These are phyloP conservation scores for Sabatieria punctata DNA, from an alignment of 2,888 invertebrate species.

Conservation along the genomic window DNA sequence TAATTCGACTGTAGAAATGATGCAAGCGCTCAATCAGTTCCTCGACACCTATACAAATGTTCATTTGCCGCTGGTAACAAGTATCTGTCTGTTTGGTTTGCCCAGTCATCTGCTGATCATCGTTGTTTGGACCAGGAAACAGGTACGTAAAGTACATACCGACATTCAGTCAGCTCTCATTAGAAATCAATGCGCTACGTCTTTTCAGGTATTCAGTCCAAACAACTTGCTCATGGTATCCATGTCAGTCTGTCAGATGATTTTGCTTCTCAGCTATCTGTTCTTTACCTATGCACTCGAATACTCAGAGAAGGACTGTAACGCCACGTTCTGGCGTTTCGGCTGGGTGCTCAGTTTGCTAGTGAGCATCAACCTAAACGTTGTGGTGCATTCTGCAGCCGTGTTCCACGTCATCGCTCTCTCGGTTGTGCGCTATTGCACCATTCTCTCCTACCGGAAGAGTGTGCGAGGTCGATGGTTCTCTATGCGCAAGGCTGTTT, in stretches of 20 bases:
- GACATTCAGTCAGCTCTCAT: no score
- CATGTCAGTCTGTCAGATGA: background rate
- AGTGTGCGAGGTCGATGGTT: background rate
- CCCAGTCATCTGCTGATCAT: background rate
- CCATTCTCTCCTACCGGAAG: background rate
- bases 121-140: background rate
- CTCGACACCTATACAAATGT: background rate
- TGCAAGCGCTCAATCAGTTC: no score
- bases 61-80: background rate
- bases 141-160: background rate
- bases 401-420: conserved; percentile 4
- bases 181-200: no score
- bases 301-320: background rate
- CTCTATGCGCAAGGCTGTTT: background rate
- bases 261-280: background rate
- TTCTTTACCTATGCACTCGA: background rate
- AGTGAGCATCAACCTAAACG: background rate
- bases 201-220: no score
- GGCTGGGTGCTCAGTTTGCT: background rate
- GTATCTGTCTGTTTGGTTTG: background rate
- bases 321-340: background rate
- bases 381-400: background rate
- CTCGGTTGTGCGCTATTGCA: background rate
- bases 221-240: no score
- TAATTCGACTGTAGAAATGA: no score